phyloP scores from a whole-genome alignment of 2,113 vertebrate genomes.

The Daubentonia madagascariensis region DNA sequence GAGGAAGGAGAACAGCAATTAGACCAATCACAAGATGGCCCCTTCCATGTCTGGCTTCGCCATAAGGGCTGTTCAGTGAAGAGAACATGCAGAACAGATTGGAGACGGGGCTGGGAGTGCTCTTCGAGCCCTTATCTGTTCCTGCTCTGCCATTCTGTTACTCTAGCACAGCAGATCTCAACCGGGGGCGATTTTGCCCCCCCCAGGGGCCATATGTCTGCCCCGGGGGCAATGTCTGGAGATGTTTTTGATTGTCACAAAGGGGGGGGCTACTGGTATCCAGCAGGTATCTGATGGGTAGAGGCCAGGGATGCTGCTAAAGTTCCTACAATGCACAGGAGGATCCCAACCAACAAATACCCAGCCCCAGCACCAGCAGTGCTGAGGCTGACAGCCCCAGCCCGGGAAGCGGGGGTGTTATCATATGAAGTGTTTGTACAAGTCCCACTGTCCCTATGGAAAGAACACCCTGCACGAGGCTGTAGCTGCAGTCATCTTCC shows the following conservation, averaged over 20 bases:
- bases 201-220: background rate
- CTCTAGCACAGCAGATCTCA: background rate
- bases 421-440: background rate
- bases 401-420: background rate
- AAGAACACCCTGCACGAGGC: background rate
- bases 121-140: accelerated
- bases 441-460: background rate
- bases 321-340: background rate
- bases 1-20: background rate
- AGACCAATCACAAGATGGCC: background rate
- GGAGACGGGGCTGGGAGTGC: background rate
- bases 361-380: accelerated
- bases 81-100: background rate
- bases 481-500: background rate
- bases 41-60: accelerated
- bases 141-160: background rate
- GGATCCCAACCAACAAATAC: accelerated
- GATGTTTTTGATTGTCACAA: background rate
- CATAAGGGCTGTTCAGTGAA: background rate
- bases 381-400: background rate
- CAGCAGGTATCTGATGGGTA: background rate
- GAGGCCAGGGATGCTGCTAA: background rate
- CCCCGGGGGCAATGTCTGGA: background rate
- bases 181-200: accelerated
- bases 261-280: background rate